Base-by-base conservation (phyloP, 2,888 invertebrate genomes). In the Drosophila neotestacea region DNA sequence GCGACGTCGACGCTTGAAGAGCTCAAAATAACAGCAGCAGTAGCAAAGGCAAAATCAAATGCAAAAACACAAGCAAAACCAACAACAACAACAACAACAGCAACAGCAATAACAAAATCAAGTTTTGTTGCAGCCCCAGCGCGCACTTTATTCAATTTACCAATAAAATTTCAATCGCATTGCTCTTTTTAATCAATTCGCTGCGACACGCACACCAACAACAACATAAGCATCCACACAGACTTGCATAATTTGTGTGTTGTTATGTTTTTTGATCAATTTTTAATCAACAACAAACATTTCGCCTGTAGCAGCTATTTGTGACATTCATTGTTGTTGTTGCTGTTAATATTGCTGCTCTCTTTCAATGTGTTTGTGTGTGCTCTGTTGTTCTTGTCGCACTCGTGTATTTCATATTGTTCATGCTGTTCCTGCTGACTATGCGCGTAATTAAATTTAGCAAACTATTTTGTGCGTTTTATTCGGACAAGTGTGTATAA, bases 121-220 rank as follows among this genome's bases (percentile, higher is more conserved):
- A 74, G 86, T 83, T 83, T 72, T 61, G 73, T 50, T 56, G 71
- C 58, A 58, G 51, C 63, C 77, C 70, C 62, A 63, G 67, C 66
- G 85, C 78, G 88, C 82, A 85, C 78, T 84, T 85, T 85, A 85
- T 91, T 91, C 91, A 91, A 91, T 91, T 91, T 91, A 82, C 90
- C 90, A 91, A 91, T 91, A 90, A 91, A 90, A 88, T 91, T 91
- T 80, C 90, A 91, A 91, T 91, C 90, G 88, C 90, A 81, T 85
- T 84, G 85, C 86, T 85, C 84, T 86, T 91, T 91, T 91, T 91
- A 91, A 91, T 91, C 91, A 91, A 90, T 90, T 90, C 89, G 81
- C 90, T 58, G 75, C 71, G 75, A 73, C 81, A 68, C 77, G 67
- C 69, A 72, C 76, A 73, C 16, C 42, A 66, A 41, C 54, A 39